Conservation (phyloP, 2,113 vertebrate genomes). For the Castor canadensis region DNA sequence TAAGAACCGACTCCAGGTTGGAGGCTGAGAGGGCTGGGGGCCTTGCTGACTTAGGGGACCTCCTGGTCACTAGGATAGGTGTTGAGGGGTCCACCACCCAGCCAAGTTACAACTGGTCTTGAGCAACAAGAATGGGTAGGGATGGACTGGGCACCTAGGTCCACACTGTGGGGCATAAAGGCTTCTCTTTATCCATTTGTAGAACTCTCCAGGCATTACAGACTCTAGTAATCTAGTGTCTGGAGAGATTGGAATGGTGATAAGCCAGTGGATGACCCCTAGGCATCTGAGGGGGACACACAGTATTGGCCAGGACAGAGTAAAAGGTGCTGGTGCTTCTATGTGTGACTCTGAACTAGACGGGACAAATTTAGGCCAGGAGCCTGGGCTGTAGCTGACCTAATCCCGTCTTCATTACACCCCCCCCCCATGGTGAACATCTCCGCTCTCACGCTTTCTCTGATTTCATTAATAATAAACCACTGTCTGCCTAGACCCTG, state of each 20-base stretch:
- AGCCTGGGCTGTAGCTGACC: not conserved
- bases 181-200: not conserved
- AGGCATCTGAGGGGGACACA: not conserved
- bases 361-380: not conserved
- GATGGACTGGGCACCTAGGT: no score
- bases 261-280: not conserved
- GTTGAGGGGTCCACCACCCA: not conserved
- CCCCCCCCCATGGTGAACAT: no score
- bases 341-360: not conserved
- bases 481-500: not conserved
- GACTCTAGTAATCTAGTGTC: not conserved
- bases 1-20: not conserved
- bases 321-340: not conserved
- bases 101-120: not conserved
- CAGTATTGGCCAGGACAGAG: not conserved
- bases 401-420: not conserved
- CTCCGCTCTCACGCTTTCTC: not conserved
- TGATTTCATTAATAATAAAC: constrained; percentile 39
- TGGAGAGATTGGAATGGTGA: not conserved
- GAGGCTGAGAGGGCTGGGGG: not conserved
- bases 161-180: no score
- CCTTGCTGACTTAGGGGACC: no score
- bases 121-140: not conserved
- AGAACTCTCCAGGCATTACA: not conserved
- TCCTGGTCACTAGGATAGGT: not conserved